These are phyloP conservation scores for Bradypodion pumilum DNA, from an alignment of 2,797 vertebrate species.

Conservation along the genomic window DNA sequence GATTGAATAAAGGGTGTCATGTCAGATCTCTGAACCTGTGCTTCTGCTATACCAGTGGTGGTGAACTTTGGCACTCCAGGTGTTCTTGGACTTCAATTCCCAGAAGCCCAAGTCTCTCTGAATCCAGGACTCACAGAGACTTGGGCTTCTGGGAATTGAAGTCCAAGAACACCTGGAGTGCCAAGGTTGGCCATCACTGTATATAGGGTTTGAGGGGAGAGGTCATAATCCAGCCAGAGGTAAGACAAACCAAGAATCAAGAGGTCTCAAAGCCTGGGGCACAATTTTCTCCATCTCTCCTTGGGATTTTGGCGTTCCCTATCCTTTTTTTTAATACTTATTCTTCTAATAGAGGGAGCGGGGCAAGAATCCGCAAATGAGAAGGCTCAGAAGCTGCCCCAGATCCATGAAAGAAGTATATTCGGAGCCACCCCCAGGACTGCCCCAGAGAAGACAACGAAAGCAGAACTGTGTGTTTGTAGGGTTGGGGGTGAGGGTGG, in stretches of 20 bases:
- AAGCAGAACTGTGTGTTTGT: neutral
- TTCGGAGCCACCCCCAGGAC: neutral
- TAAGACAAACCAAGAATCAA: neutral
- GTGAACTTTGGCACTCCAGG: too few species aligned
- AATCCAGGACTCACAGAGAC: too few species aligned
- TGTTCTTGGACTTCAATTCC: too few species aligned
- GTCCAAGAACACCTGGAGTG: too few species aligned
- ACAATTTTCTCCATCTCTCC: neutral
- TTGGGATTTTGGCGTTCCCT: neutral
- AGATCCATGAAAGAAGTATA: neutral
- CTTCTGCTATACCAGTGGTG: neutral
- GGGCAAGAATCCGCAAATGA: too few species aligned
- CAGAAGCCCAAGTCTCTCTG: too few species aligned
- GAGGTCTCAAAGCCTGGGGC: too few species aligned
- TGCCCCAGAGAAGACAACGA: too few species aligned
- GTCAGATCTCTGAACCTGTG: neutral
- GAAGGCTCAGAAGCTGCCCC: neutral
- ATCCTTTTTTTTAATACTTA: neutral
- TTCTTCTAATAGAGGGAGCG: neutral
- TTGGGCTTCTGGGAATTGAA: too few species aligned
- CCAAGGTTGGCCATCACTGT: too few species aligned
- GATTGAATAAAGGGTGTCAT: neutral
- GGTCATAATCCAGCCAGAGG: neutral
- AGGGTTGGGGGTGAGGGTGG: too few species aligned
- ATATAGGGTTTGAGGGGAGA: neutral